Evolutionary conservation across 2,797 vertebrate species (phyloP).

Genomic region (Acanthurus leucopareius): DNA sequence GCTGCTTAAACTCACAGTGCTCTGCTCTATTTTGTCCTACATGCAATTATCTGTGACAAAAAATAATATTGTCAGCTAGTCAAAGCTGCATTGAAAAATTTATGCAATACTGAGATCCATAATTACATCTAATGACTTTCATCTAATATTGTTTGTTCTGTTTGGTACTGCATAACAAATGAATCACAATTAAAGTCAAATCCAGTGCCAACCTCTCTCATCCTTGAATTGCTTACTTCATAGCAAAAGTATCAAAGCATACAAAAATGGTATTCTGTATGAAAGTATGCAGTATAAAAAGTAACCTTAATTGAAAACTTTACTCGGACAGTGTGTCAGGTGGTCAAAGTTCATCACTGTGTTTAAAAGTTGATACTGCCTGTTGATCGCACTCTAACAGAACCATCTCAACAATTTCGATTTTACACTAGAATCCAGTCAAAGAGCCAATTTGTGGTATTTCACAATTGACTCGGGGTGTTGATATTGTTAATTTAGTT

Average conservation of each 20-base stretch:
- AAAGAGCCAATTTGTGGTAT: not conserved
- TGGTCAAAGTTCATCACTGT: not conserved
- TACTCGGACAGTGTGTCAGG: not conserved
- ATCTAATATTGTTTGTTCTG: conserved; percentile 24
- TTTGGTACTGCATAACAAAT: conserved; percentile 17
- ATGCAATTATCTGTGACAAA: conserved; percentile 37
- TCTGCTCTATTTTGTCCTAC: not conserved
- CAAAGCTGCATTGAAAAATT: conserved; percentile 29
- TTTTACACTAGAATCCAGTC: conserved; percentile 17
- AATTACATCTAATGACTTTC: conserved; percentile 40
- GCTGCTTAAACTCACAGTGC: conserved; percentile 28
- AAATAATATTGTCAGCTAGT: conserved; percentile 37
- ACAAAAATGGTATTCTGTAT: no score
- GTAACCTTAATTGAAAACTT: not conserved
- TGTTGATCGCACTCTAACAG: not conserved
- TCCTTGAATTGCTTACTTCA: not conserved
- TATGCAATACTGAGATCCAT: conserved; percentile 24
- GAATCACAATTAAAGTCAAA: conserved; percentile 12
- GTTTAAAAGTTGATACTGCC: not conserved
- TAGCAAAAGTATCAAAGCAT: not conserved
- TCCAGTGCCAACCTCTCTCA: not conserved
- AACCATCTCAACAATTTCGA: conserved; percentile 8
- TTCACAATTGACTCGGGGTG: not conserved
- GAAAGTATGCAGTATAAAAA: not conserved
- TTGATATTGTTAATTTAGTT: not conserved